Percentiles rank a stretch among this genome's conserved stretches.
Evolutionary conservation across 1,140 invertebrate genomes (phyloP).

Genomic region (Tribolium castaneum): DNA sequence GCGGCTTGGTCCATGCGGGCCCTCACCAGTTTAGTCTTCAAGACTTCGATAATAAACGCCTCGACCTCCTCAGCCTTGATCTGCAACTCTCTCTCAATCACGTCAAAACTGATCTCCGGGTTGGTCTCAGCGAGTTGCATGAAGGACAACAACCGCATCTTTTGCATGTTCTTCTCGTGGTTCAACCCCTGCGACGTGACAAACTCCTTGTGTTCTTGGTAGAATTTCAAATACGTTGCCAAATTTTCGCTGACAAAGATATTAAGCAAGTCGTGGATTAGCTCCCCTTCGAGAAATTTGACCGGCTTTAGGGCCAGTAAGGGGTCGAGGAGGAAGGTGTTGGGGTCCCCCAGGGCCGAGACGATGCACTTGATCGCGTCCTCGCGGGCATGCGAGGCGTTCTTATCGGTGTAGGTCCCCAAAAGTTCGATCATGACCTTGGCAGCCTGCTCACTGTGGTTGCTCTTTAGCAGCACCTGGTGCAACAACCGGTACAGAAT

Average conservation of each 20-base stretch:
- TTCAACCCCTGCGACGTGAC: slow-evolving; percentile 88
- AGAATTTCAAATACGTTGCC: slow-evolving; percentile 90
- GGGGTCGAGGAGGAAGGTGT: slow-evolving; percentile 94
- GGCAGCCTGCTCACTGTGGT: slow-evolving; percentile 88
- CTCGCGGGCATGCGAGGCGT: slow-evolving; percentile 94
- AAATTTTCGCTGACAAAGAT: slow-evolving; percentile 97
- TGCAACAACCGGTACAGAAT: slow-evolving; percentile 90
- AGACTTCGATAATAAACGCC: slow-evolving; percentile 95
- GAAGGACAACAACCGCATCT: slow-evolving; percentile 95
- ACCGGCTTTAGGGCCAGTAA: slow-evolving; percentile 94
- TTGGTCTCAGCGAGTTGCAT: slow-evolving; percentile 95
- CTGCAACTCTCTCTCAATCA: slow-evolving; percentile 89
- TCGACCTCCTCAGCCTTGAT: slow-evolving; percentile 90
- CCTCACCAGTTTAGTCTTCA: slow-evolving; percentile 93
- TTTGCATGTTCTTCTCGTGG: slow-evolving; percentile 95
- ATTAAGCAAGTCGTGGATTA: slow-evolving; percentile 94
- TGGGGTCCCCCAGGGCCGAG: slow-evolving; percentile 93
- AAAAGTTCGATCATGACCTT: slow-evolving; percentile 97
- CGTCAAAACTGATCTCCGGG: slow-evolving; percentile 90
- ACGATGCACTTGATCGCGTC: slow-evolving; percentile 97
- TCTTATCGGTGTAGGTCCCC: slow-evolving; percentile 95
- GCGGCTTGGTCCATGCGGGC: slow-evolving; percentile 94
- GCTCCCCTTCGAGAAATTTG: slow-evolving; percentile 93
- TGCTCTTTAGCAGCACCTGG: slow-evolving; percentile 82
- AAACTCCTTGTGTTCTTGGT: slow-evolving; percentile 93